These are phyloP conservation scores for Andinoacara biseriatus DNA, from an alignment of 2,113 vertebrate species.

Conservation along the genomic window DNA sequence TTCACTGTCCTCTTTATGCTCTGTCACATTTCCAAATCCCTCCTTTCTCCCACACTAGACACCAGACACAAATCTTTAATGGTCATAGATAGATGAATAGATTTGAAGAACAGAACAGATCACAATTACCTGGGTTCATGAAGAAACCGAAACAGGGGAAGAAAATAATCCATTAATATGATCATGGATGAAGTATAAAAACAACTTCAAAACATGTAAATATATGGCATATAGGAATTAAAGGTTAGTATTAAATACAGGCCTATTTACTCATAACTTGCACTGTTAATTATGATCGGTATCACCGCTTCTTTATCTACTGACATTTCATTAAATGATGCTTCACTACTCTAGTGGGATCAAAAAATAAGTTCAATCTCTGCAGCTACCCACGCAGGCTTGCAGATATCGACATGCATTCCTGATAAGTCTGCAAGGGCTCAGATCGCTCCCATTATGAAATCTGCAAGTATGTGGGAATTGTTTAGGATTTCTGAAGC, in stretches of 20 bases:
- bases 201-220: background rate
- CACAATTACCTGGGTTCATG: slow-evolving; percentile 24
- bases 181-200: background rate
- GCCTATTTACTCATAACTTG: background rate
- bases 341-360: background rate
- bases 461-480: slow-evolving; percentile 25
- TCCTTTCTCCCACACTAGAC: slow-evolving; percentile 30
- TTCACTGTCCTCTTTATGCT: slow-evolving; percentile 20
- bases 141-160: background rate
- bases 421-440: slow-evolving; percentile 24
- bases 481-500: slow-evolving; percentile 4
- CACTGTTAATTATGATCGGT: background rate
- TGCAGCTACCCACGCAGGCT: background rate
- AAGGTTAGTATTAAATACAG: background rate
- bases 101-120: slow-evolving; percentile 10
- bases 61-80: slow-evolving; percentile 22
- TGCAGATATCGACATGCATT: slow-evolving; percentile 19
- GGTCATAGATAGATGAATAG: slow-evolving; percentile 13
- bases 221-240: background rate
- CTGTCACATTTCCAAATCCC: slow-evolving; percentile 36
- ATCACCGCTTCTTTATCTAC: background rate
- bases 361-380: slow-evolving; percentile 7
- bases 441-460: slow-evolving; percentile 16
- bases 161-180: background rate
- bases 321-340: slow-evolving; percentile 16